Conservation (phyloP, 2,113 vertebrate species). For the Carassius carassius region DNA sequence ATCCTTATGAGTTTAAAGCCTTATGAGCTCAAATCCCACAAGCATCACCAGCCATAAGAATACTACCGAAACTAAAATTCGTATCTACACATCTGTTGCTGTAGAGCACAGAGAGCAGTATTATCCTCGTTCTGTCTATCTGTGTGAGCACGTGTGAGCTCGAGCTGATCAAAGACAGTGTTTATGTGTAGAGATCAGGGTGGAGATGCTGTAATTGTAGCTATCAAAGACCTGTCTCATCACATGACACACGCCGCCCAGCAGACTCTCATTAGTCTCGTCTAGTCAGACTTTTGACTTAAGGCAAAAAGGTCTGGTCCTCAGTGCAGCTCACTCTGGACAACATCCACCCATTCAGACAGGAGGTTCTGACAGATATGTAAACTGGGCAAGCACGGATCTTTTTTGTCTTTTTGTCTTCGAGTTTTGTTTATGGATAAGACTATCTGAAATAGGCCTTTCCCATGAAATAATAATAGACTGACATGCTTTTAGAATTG, state of each 20-base stretch:
- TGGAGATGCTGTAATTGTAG: constrained; percentile 17
- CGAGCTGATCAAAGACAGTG: constrained; percentile 23
- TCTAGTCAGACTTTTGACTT: constrained; percentile 6
- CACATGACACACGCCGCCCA: constrained; percentile 3
- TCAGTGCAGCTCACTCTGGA: background rate
- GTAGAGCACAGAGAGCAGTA: background rate
- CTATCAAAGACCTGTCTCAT: constrained; percentile 46
- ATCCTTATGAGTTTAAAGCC: constrained; percentile 7
- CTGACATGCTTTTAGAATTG: background rate
- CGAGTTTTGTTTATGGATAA: background rate
- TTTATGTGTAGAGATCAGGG: constrained; percentile 31
- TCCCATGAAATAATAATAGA: background rate
- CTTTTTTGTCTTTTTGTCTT: background rate
- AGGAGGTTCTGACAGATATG: background rate
- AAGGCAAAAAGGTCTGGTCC: constrained; percentile 11
- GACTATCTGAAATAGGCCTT: background rate
- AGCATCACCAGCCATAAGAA: background rate
- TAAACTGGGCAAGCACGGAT: background rate
- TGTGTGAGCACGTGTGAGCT: background rate
- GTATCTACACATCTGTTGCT: background rate
- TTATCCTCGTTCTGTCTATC: constrained; percentile 1
- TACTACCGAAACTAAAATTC: background rate
- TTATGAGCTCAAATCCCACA: background rate
- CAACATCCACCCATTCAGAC: background rate
- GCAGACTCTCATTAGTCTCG: constrained; percentile 32